Evolutionary conservation across 2,113 vertebrate genomes (phyloP), one percentile per base, ranked within the genome.

Genomic region (Gobio gobio): DNA sequence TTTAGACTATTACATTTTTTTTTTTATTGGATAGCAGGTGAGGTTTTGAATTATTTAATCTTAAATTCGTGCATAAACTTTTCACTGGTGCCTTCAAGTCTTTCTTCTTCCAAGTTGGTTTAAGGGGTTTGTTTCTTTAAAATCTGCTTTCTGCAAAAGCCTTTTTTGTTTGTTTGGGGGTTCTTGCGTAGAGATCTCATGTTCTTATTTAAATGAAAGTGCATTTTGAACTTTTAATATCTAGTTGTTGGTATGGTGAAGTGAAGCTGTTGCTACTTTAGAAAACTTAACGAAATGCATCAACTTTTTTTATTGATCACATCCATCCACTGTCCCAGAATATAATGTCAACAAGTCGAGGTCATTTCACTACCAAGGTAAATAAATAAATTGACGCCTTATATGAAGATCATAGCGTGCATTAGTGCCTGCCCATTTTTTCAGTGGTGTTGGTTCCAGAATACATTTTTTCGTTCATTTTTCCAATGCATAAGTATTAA

Each of bases 51-150:
- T 33, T 40, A 43, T 83, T 75, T 49, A 14, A 20, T 43, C 47
- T 72, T 45, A 75, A 76, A 74, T 82, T 43, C 76, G 63, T 78
- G 59, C 76, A 61, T 49, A 70, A 76, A 87, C 56, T 75, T 83
- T 83, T 87, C 84, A 87, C 88, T 88, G 88, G 90, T 90, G 90
- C 87, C 88, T 89, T 90, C 78, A 83, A 88, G 36, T 76, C 58
- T 77, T 86, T 78, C 64, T 49, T 81, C 59, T 80, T 83, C 70
- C 86, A 83, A 81, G 59, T 77, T 82, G 78, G 84, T 89, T 40
- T n/a, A 86, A 20, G 22, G 78, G 73, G 45, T 83, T 72, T 64
- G 59, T 77, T 63, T 85, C 8, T 87, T 29, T 58, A 24, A 22
- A 59, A 40, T 59, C 12, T 68, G 29, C 43, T 59, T 45, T 51